These are phyloP conservation scores for Mustelus asterias DNA, from an alignment of 2,113 vertebrate species.

Conservation along the genomic window DNA sequence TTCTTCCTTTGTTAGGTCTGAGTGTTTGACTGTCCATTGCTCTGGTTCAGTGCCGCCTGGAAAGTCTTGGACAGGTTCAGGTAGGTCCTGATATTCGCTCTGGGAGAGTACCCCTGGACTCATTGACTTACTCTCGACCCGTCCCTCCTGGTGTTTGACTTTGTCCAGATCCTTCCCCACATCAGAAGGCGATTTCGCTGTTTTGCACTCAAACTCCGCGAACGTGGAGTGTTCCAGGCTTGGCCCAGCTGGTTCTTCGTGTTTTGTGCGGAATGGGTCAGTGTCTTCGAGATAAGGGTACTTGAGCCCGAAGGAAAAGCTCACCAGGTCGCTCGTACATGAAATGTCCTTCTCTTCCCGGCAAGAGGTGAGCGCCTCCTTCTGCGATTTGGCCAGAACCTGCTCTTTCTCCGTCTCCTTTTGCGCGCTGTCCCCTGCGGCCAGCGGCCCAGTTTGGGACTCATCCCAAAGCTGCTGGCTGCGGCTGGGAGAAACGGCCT, in stretches of 20 bases:
- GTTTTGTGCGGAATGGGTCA: not conserved
- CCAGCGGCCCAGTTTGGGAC: no score
- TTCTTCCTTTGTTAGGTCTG: conserved; percentile 41
- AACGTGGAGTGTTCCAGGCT: no score
- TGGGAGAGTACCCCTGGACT: not conserved
- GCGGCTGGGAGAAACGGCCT: not conserved
- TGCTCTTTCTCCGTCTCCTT: not conserved
- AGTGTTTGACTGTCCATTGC: not conserved
- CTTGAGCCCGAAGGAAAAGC: conserved; percentile 49
- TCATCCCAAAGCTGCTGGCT: not conserved
- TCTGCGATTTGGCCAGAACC: not conserved
- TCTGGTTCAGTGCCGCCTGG: not conserved
- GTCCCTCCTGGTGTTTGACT: not conserved
- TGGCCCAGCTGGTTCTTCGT: no score
- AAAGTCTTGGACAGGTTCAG: no score
- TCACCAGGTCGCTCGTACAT: not conserved
- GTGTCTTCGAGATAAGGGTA: conserved; percentile 43
- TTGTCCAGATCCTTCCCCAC: no score
- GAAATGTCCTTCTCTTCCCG: not conserved
- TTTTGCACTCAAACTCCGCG: conserved; percentile 59
- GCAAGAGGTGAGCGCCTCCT: not conserved
- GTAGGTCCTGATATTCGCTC: not conserved
- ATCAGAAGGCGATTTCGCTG: no score
- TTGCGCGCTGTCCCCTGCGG: not conserved
- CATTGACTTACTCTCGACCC: no score